Percentiles rank a stretch among this genome's conserved stretches.
Evolutionary conservation across 64 coral and sea anemone species (phyloP).

Genomic region (Dendrophyllia cribrosa): DNA sequence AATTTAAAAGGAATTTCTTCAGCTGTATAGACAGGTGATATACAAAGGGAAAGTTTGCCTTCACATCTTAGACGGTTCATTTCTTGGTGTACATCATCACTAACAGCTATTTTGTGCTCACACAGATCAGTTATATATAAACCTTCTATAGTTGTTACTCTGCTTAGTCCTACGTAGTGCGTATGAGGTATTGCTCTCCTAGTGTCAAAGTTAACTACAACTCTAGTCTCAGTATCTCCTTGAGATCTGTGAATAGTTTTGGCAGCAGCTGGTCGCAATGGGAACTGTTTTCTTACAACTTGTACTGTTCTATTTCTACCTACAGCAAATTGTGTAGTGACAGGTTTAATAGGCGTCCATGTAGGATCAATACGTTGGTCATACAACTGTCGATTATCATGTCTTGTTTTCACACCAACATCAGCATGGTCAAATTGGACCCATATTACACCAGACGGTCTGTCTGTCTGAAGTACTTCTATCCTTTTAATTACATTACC

Average conservation of each 20-base stretch:
- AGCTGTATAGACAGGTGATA: too few species aligned
- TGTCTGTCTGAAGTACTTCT: constrained; percentile 63
- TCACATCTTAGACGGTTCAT: constrained; percentile 27
- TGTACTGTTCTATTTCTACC: too few species aligned
- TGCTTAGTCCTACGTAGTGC: too few species aligned
- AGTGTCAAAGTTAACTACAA: too few species aligned
- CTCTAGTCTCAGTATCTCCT: too few species aligned
- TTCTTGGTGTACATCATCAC: constrained; percentile 34
- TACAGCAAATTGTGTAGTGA: constrained; percentile 63
- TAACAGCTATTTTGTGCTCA: constrained; percentile 51
- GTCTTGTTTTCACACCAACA: constrained; percentile 37
- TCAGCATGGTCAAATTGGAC: constrained; percentile 85
- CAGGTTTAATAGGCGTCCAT: constrained; percentile 76
- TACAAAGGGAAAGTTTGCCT: constrained; percentile 1
- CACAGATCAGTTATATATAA: too few species aligned
- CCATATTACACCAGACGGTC: constrained; percentile 74
- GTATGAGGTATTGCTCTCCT: too few species aligned
- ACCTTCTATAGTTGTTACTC: too few species aligned
- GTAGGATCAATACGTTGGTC: constrained; percentile 42
- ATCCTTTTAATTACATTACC: constrained; percentile 66
- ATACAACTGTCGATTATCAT: constrained; percentile 67
- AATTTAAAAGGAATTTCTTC: too few species aligned
- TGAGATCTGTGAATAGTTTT: too few species aligned
- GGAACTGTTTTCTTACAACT: too few species aligned
- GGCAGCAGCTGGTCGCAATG: too few species aligned